Conservation (phyloP, 2,113 vertebrate species). For the Amblyornis subalaris region DNA sequence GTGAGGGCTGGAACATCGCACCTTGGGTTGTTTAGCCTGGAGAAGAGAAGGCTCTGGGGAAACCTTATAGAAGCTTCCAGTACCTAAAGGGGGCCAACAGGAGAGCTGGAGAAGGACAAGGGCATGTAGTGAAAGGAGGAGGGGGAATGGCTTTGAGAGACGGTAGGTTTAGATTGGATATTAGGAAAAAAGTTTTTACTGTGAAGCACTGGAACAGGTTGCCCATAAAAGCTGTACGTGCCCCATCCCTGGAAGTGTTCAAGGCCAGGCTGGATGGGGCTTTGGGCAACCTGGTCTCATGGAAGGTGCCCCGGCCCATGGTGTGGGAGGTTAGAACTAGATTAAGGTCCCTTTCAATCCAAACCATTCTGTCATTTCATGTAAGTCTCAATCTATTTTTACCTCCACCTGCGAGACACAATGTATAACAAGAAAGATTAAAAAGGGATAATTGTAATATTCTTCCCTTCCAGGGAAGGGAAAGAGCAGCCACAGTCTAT, state of each 20-base stretch:
- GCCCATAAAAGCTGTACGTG: background rate
- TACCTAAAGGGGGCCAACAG: background rate
- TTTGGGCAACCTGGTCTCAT: background rate
- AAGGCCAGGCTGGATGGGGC: background rate
- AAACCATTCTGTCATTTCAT: background rate
- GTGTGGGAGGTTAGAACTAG: background rate
- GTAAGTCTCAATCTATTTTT: background rate
- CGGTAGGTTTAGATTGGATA: background rate
- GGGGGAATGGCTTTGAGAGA: background rate
- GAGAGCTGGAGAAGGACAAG: background rate
- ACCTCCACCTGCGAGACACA: background rate
- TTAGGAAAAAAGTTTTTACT: background rate
- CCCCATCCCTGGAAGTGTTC: background rate
- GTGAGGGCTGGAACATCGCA: background rate
- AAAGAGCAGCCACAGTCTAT: background rate
- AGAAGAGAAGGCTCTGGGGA: background rate
- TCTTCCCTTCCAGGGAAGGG: background rate
- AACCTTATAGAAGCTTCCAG: background rate
- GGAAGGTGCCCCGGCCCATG: background rate
- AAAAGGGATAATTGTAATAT: background rate
- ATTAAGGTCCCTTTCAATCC: background rate
- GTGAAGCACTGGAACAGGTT: background rate
- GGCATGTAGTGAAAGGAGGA: background rate
- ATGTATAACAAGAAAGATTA: background rate
- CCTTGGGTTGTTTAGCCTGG: background rate